Evolutionary conservation across 2,888 invertebrate genomes (phyloP).

Genomic region (Esperia sulphurella): DNA sequence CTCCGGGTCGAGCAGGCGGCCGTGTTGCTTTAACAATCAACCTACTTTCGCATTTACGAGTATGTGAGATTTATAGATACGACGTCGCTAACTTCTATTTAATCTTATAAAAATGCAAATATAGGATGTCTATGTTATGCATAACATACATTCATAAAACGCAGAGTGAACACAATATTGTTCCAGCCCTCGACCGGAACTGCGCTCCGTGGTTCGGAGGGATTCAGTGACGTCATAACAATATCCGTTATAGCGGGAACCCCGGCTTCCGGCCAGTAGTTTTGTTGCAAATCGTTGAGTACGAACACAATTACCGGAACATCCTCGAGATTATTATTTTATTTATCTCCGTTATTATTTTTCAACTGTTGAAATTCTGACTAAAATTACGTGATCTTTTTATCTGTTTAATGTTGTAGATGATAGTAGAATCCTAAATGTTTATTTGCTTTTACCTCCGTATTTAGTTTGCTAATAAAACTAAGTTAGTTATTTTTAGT

Average conservation of each 20-base stretch:
- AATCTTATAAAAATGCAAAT: background rate
- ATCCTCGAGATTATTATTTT: background rate
- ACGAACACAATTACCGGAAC: background rate
- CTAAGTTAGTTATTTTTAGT: too few relatives aligned
- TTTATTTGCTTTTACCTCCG: too few relatives aligned
- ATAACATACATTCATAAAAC: conserved; percentile 29
- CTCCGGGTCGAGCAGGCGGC: too few relatives aligned
- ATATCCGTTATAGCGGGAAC: conserved; percentile 48
- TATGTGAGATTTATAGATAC: background rate
- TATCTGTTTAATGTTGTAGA: too few relatives aligned
- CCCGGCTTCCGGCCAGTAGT: conserved; percentile 43
- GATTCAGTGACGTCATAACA: conserved; percentile 56
- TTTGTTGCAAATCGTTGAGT: conserved; percentile 29
- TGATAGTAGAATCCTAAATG: too few relatives aligned
- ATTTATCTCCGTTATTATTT: too few relatives aligned
- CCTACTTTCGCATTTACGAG: too few relatives aligned
- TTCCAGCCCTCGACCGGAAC: conserved; percentile 46
- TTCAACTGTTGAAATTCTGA: too few relatives aligned
- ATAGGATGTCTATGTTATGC: background rate
- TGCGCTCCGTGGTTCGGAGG: conserved; percentile 36
- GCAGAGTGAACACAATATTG: conserved; percentile 35
- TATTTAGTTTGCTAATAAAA: too few relatives aligned
- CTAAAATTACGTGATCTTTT: too few relatives aligned
- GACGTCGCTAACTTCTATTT: background rate
- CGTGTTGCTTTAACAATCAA: too few relatives aligned